Percentiles rank a stretch among this genome's conserved stretches.
These are phyloP conservation scores for Channallabes apus DNA, from an alignment of 2,797 vertebrate species.

Conservation along the genomic window DNA sequence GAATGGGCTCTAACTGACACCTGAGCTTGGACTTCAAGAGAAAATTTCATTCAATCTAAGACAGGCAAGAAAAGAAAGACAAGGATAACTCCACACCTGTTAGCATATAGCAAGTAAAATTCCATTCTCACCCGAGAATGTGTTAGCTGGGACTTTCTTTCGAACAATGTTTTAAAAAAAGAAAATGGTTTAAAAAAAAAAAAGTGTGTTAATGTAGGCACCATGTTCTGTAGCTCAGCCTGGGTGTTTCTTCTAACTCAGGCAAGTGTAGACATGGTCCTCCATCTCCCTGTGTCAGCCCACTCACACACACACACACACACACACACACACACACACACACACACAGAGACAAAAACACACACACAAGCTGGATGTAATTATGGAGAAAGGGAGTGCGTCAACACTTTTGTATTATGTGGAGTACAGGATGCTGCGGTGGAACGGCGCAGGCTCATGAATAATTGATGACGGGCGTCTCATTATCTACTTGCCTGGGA, in stretches of 20 bases:
- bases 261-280: constrained; percentile 35
- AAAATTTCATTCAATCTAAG: constrained; percentile 3
- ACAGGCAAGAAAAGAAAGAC: constrained; percentile 24
- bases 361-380: constrained; percentile 15
- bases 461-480: constrained; percentile 50
- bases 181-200: background rate
- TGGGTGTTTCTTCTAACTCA: background rate
- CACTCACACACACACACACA: background rate
- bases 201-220: background rate
- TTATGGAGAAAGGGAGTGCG: constrained; percentile 13
- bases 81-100: constrained; percentile 40
- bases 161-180: background rate
- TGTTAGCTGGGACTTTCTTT: constrained; percentile 44
- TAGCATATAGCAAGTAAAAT: constrained; percentile 47
- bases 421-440: constrained; percentile 4
- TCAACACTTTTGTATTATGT: constrained; percentile 38
- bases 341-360: too few species aligned
- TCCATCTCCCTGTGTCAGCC: constrained; percentile 10
- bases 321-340: background rate
- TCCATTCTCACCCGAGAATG: constrained; percentile 48
- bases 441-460: constrained; percentile 46
- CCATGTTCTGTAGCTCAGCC: constrained; percentile 10
- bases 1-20: constrained; percentile 5
- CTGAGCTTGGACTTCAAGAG: background rate
- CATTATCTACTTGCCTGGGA: constrained; percentile 22